Evolutionary conservation across 2,888 invertebrate genomes (phyloP), one percentile per base, ranked within the genome.

Genomic region (Hydraecia micacea): DNA sequence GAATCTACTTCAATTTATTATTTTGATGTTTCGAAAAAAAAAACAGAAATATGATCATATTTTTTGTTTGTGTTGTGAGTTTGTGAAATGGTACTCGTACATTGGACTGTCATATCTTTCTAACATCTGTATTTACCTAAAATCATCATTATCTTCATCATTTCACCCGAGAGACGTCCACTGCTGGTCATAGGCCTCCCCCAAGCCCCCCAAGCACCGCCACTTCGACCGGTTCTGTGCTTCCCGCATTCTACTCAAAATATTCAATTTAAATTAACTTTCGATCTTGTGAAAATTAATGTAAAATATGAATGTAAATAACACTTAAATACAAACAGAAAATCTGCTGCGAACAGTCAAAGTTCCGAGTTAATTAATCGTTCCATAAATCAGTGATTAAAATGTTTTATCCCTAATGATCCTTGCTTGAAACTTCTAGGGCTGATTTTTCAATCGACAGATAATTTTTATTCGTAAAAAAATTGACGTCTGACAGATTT

Each of bases 311-410:
- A 52, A 52, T 52, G 8, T 52, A 32, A 63, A 73, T 28, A 49
- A 28, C 0, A 46, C 15, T 42, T 32, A 49, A 68, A 65, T 21
- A 55, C 49, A 58, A 75, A 75, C 32, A 52, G 11, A 49, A 79
- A 69, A 28, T 66, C 39, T 52, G 18, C n/a, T 36, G 25, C n/a
- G 65, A 75, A 65, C 28, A 80, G 75, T 60, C 36, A 25, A 79
- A 74, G 67, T 68, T 80, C 9, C 25, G 28, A 42, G 32, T 68
- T 76, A 32, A 62, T 52, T 32, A 67, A 49, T 71, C 52, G 32
- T 83, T 55, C 32, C 21, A 55, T 67, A 49, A 62, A 80, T 70
- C 58, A 70, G 55, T 49, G n/a, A 46, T 68, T 71, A 62, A 65
- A 82, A 46, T 66, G 67, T 77, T 68, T 65, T 49, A 77, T 63